Evolutionary conservation across 1,140 invertebrate species (phyloP), one percentile per base, ranked within the genome.

Genomic region (Gonioctena quinquepunctata): DNA sequence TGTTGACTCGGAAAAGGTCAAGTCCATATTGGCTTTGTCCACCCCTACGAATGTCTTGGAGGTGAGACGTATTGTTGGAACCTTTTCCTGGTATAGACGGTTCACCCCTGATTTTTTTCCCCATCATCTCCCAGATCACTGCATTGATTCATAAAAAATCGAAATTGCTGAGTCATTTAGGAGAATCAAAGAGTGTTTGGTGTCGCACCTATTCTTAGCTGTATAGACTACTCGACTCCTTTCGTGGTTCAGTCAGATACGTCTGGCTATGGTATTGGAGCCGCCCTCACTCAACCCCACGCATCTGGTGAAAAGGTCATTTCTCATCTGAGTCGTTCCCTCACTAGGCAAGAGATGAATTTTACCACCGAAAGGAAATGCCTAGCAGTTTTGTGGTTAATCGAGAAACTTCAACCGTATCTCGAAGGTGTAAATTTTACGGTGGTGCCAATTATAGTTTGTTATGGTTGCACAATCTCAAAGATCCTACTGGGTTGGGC

Each of bases 21-120:
- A 57, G 23, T 56, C 66, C 4, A 82, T 87, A 4, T 21, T 77
- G n/a, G 72, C 85, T 2, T 81, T 82, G 69, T 54, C 68, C 8
- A 18, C 23, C 8, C 79, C 79, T 19, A 70, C 13, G 1, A 76
- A 70, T 6, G 52, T 76, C 4, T 79, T 76, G 25, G 49, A 56
- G 3, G 49, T 72, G 13, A 0, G 71, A 33, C 48, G 71, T 13
- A 11, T 69, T 18, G 11, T 72, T 18, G 68, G 61, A 2, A 70
- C 27, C 6, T 19, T 48, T 11, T 64, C 28, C 6, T 73, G 63
- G 71, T 73, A 73, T 49, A 26, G 61, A 18, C 26, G 52, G 16
- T 67, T 66, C 13, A 22, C 23, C 11, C 57, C 57, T 3, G 18
- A 60, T 16, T 60, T 59, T 27, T 59, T 22, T 1, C 11, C 19